A percentile compares a stretch with the other conserved stretches of the same genome.
These are phyloP conservation scores for Drosophila setosimentum DNA, from an alignment of 2,888 invertebrate genomes.

Conservation along the genomic window DNA sequence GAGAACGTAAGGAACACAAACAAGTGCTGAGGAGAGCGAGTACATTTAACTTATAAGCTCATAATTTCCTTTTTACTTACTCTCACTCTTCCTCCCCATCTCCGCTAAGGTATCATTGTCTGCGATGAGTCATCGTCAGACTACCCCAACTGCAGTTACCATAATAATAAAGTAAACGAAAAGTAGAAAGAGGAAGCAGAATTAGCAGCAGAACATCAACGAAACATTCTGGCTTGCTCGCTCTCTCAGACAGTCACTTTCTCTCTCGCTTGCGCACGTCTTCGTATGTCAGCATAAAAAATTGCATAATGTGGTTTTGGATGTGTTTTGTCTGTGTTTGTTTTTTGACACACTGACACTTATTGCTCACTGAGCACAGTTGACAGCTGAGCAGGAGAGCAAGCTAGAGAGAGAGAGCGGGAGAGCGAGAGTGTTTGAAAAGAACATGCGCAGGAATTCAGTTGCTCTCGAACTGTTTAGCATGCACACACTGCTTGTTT, in stretches of 20 bases:
- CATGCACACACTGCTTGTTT: constrained; percentile 57
- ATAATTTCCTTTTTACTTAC: constrained; percentile 4
- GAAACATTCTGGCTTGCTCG: constrained; percentile 32
- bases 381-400: constrained; percentile 35
- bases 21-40: constrained; percentile 42
- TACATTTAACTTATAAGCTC: constrained; percentile 23
- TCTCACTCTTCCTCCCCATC: background rate
- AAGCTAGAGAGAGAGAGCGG: constrained; percentile 1
- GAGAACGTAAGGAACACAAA: constrained; percentile 31
- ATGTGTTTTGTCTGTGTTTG: constrained; percentile 14
- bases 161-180: constrained; percentile 21
- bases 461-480: constrained; percentile 62
- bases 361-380: constrained; percentile 55
- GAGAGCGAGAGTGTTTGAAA: constrained; percentile 13
- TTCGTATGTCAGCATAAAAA: constrained; percentile 58
- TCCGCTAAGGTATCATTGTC: background rate
- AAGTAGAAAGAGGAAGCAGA: constrained; percentile 21
- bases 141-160: constrained; percentile 53
- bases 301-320: constrained; percentile 72
- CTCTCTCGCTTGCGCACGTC: constrained; percentile 41
- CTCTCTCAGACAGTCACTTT: constrained; percentile 37
- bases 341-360: constrained; percentile 83
- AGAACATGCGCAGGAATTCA: constrained; percentile 57
- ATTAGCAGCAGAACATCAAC: constrained; percentile 21
- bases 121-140: constrained; percentile 51